These are phyloP conservation scores for mouse (Mus musculus) DNA, from an alignment of 2,113 vertebrate species.

Conservation along the genomic window GRCm39 chr7:143060001-143060500, in stretches of 20 bases:
- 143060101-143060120: not conserved
- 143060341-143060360: not conserved
- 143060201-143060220: not conserved
- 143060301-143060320: not conserved
- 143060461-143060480: too few relatives aligned
- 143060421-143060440: not conserved
- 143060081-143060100: not conserved
- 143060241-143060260: not conserved
- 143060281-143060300: rapidly evolving
- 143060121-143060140: not conserved
- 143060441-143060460: not conserved
- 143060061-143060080: not conserved
- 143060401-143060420: not conserved
- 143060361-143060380: not conserved
- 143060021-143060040: not conserved
- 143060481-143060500: not conserved
- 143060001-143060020: not conserved
- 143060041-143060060: not conserved
- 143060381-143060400: rapidly evolving
- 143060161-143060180: not conserved
- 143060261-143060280: not conserved
- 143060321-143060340: not conserved
- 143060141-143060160: not conserved
- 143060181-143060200: too few relatives aligned
- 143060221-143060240: not conserved